Base-by-base conservation (phyloP, 2,888 invertebrate genomes). In the Megastigmus dorsalis region DNA sequence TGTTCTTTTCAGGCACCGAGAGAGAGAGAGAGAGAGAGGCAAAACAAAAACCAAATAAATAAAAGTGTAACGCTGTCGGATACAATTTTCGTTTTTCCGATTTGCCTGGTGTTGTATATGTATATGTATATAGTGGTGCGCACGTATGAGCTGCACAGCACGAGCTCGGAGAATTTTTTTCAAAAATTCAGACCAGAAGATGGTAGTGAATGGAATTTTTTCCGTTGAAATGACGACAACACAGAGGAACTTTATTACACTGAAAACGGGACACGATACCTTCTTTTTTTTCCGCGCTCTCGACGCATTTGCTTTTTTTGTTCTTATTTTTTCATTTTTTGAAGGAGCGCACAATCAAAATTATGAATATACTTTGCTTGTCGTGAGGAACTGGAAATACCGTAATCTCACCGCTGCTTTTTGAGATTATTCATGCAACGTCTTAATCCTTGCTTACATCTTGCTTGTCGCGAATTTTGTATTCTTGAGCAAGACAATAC, bases 31-130 rank as follows among this genome's bases (percentile, higher is more conserved):
- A 13, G 18, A 7, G 3, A 33, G 9, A 18, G 3, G n/a, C 3
- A 13, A 26, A 23, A 9, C 4, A 30, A 15, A 45, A 45, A 55
- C n/a, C n/a, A 23, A 9, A 63, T 33, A 45, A 30, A 55, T 30
- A 55, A 45, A 43, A 26, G 18, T 33, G 55, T 45, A 67, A 67
- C 43, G 43, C 43, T 55, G 55, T 67, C 33, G 55, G 33, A 45
- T 67, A 45, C 45, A 45, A 60, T 60, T 59, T 60, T 60, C 10
- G 15, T 15, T 43, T 54, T 15, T 30, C n/a, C 33, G 13, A n/a
- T n/a, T n/a, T n/a, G n/a, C n/a, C n/a, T n/a, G n/a, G n/a, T n/a
- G n/a, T n/a, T n/a, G n/a, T n/a, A n/a, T n/a, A n/a, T n/a, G n/a
- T n/a, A n/a, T n/a, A n/a, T n/a, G n/a, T n/a, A n/a, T n/a, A n/a